Percentiles rank a stretch among this genome's conserved stretches.
phyloP scores from a whole-genome alignment of 2,797 vertebrate species.

The Gallirallus australis region DNA sequence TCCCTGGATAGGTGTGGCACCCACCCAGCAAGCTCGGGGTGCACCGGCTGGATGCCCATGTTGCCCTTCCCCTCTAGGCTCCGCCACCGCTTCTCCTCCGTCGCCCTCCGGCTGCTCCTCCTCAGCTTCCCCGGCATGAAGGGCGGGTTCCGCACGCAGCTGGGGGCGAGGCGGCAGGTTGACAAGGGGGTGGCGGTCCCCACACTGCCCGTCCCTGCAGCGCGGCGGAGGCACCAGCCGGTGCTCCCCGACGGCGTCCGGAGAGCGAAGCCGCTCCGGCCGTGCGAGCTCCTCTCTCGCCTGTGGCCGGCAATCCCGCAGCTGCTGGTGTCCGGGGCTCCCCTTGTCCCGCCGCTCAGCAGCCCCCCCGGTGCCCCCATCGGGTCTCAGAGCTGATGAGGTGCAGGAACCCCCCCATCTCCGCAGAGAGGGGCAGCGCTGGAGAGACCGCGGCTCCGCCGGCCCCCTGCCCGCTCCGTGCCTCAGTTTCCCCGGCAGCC shows the following conservation, averaged over 20 bases:
- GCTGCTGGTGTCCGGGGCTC: fast-evolving
- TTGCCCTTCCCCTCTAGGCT: slow-evolving; percentile 83
- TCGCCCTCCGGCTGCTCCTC: slow-evolving; percentile 64
- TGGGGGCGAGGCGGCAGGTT: background rate
- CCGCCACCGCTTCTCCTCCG: slow-evolving; percentile 75
- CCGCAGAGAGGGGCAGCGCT: background rate
- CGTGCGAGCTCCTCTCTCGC: fast-evolving
- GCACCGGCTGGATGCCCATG: slow-evolving; percentile 49
- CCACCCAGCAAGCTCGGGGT: slow-evolving; percentile 74
- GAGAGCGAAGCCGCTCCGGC: background rate
- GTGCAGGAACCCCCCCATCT: background rate
- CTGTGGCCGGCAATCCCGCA: too few species aligned
- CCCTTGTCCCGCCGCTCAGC: background rate
- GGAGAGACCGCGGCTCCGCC: background rate
- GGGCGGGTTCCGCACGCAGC: slow-evolving; percentile 67
- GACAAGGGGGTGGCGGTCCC: background rate
- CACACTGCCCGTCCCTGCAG: background rate
- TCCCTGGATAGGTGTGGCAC: background rate
- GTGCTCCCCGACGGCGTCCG: background rate
- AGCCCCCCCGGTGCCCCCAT: background rate
- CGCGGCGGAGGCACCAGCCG: background rate
- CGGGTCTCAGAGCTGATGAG: background rate
- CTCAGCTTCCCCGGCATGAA: slow-evolving; percentile 72
- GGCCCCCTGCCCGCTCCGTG: background rate
- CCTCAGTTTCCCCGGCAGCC: background rate